Conservation (phyloP, 2,888 invertebrate species). For the Thymelicus acteon region DNA sequence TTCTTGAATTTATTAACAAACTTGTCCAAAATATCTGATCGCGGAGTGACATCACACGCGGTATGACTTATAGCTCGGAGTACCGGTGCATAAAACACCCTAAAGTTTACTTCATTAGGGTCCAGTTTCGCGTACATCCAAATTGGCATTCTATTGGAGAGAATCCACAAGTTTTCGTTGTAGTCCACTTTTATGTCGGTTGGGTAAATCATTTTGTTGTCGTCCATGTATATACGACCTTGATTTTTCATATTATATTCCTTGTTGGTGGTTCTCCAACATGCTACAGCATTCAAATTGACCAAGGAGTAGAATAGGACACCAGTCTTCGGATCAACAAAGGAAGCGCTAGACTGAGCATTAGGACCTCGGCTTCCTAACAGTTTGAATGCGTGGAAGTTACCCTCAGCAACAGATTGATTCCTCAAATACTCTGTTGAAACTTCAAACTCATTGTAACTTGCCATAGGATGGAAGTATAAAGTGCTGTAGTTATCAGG, state of each 20-base stretch:
- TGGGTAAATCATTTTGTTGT: slow-evolving; percentile 90
- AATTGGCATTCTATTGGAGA: slow-evolving; percentile 89
- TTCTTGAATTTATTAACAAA: slow-evolving; percentile 81
- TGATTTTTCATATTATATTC: slow-evolving; percentile 89
- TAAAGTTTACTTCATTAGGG: slow-evolving; percentile 87
- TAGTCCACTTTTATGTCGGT: slow-evolving; percentile 91
- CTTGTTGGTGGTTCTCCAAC: slow-evolving; percentile 90
- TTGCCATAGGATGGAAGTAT: slow-evolving; percentile 92
- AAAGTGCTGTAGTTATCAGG: slow-evolving; percentile 88
- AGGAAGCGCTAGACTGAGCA: slow-evolving; percentile 90
- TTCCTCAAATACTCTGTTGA: slow-evolving; percentile 88
- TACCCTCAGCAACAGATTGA: slow-evolving; percentile 79
- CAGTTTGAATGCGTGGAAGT: slow-evolving; percentile 87
- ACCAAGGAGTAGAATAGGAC: slow-evolving; percentile 90
- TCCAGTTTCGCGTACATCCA: slow-evolving; percentile 88
- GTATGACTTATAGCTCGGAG: slow-evolving; percentile 89
- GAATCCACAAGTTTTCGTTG: slow-evolving; percentile 89
- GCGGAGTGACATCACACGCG: slow-evolving; percentile 87
- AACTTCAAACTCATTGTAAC: slow-evolving; percentile 90
- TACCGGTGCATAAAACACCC: slow-evolving; percentile 88
- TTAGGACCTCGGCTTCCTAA: slow-evolving; percentile 89
- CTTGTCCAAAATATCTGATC: slow-evolving; percentile 83
- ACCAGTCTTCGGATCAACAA: slow-evolving; percentile 88
- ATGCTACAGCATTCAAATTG: slow-evolving; percentile 90
- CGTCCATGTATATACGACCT: slow-evolving; percentile 89